Percentiles rank a stretch among this genome's conserved stretches.
These are phyloP conservation scores for Tetragnatha montana DNA, from an alignment of 2,888 invertebrate species.

Conservation along the genomic window DNA sequence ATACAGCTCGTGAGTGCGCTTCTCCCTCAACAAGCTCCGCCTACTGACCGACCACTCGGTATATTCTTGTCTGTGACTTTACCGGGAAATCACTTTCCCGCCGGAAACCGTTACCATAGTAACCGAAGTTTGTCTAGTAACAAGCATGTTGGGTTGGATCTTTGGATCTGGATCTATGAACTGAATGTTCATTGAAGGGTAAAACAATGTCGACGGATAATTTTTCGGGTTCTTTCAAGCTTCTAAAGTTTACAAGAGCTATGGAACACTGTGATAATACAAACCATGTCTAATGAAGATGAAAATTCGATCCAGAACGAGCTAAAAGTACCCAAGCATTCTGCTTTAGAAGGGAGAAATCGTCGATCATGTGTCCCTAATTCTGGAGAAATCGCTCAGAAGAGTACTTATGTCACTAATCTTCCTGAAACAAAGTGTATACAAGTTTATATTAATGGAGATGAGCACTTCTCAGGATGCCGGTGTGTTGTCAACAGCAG, in stretches of 20 bases:
- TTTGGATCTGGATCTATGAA: conserved; percentile 26
- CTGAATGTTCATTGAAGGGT: conserved; percentile 46
- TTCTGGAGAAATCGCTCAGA: conserved; percentile 2
- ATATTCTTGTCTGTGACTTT: not conserved
- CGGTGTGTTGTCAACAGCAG: conserved; percentile 71
- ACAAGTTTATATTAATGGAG: conserved; percentile 71
- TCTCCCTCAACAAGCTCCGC: too few species aligned
- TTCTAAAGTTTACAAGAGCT: not conserved
- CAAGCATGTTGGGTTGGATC: not conserved
- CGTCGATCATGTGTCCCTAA: conserved; percentile 19
- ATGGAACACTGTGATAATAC: conserved; percentile 2
- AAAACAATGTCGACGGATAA: conserved; percentile 34
- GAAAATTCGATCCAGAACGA: conserved; percentile 13
- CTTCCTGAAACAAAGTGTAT: conserved; percentile 72
- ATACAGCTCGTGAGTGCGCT: too few species aligned
- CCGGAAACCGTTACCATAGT: conserved; percentile 16
- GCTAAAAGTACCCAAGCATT: not conserved
- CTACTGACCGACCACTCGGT: not conserved
- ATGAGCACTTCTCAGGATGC: conserved; percentile 67
- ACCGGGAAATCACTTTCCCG: not conserved
- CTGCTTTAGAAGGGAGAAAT: not conserved
- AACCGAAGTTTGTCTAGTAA: conserved; percentile 5
- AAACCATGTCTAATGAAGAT: conserved; percentile 37
- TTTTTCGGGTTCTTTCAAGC: not conserved
- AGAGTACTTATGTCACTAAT: conserved; percentile 14